phyloP scores from a whole-genome alignment of 2,888 invertebrate genomes.

The Camponotus fellah region DNA sequence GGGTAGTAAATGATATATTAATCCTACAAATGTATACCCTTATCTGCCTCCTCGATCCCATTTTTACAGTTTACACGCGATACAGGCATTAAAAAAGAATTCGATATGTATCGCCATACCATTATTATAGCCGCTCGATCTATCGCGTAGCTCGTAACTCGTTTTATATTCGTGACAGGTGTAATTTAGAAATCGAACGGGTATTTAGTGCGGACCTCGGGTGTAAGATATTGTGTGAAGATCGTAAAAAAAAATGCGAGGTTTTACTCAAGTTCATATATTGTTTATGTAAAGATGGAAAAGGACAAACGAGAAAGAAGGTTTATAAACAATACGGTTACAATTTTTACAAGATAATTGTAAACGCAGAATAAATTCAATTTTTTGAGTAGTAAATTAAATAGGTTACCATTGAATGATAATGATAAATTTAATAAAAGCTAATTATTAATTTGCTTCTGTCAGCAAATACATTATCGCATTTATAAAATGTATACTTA shows the following conservation, averaged over 20 bases:
- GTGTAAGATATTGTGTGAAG: conserved; percentile 26
- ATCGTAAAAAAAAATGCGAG: conserved; percentile 18
- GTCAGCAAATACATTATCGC: background rate
- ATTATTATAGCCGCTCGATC: conserved; percentile 42
- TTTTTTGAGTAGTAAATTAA: background rate
- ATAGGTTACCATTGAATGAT: background rate
- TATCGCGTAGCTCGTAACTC: conserved; percentile 41
- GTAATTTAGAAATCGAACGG: conserved; percentile 53
- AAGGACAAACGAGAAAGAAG: background rate
- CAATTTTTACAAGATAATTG: background rate
- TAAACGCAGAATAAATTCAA: background rate
- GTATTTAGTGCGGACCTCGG: conserved; percentile 32
- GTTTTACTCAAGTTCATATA: background rate
- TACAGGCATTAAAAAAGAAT: conserved; percentile 51
- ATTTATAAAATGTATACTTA: conserved; percentile 17
- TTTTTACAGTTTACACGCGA: conserved; percentile 51
- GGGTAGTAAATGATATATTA: conserved; percentile 49
- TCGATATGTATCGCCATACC: conserved; percentile 51
- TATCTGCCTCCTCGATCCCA: conserved; percentile 43
- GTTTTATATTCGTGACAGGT: conserved; percentile 53
- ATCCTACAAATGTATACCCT: conserved; percentile 49
- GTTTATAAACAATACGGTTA: background rate
- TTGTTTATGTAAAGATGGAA: background rate
- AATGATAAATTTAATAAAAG: conserved; percentile 3
- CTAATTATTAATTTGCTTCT: conserved; percentile 14